Base-by-base conservation (phyloP, 2,888 invertebrate genomes). In the Thymelicus sylvestris region DNA sequence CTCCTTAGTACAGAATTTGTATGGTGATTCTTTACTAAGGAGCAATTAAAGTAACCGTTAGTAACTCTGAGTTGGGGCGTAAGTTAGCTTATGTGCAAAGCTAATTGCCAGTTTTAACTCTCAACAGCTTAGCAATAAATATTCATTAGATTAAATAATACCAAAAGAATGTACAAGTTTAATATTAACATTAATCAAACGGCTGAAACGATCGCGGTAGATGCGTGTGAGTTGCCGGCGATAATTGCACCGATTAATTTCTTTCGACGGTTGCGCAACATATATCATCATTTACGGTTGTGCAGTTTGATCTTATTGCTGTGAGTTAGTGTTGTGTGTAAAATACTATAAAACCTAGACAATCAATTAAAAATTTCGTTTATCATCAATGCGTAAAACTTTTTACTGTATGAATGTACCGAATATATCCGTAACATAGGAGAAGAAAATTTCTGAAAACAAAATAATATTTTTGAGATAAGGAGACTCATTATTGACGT, bases 241-340 rank as follows among this genome's bases (percentile, higher is more conserved):
- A 71, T 70, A 66, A 70, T 66, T 70, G 65, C 66, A n/a, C 70
- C 15, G 13, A 71, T 71, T 71, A 71, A 66, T 71, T 66, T 66
- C 70, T 66, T 71, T 71, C 70, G 70, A 61, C 65, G 47, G 50
- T 70, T 66, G 65, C 70, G 60, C 65, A 65, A 65, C 65, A 52
- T 71, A 55, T 61, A 71, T 71, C 71, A 66, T 66, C 71, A 61
- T 71, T 71, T 71, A 55, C 61, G 66, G 66, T 61, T 66, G 52
- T 61, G 15, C 50, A 52, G 44, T 66, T 71, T 66, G 48, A 41
- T 71, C 47, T 52, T 71, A 60, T 66, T 66, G 38, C 66, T 55
- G 10, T 47, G 44, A 38, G 61, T 61, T 61, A 65, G 39, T 47
- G 38, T 64, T 63, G 52, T 12, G n/a, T 59, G 38, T 55, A 24